Evolutionary conservation across 2,888 invertebrate genomes (phyloP), one percentile per base, ranked within the genome.

Genomic region (Monoplex corrugatus): DNA sequence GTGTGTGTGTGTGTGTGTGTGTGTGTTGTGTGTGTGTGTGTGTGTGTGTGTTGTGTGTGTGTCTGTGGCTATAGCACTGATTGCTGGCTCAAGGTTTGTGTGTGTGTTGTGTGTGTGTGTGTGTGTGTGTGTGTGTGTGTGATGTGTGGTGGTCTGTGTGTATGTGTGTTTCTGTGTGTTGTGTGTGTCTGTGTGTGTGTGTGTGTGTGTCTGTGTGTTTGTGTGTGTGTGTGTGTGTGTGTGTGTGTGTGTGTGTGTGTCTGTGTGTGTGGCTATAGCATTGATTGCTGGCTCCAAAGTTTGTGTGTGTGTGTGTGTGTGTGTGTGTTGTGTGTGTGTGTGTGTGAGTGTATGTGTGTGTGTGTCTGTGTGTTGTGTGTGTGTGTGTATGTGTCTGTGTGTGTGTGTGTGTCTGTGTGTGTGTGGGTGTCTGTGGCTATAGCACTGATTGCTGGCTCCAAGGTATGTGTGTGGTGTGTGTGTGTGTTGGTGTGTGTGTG

Each of bases 21-120:
- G 96, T 99, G 87, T 98, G 98, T 97, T 98, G 87, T 99, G 99
- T 95, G 28, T 68, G 13, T n/a, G 98, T 78, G 19, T 10, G 98
- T 78, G 32, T 78, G 78, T 78, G 35, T 78, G 78, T 78, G 38
- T 50, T 45, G 45, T n/a, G 78, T 78, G 35, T 35, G 78, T 78
- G 35, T 35, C 35, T 78, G 35, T 32, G 78, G 19, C 5, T 78
- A 38, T 78, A n/a, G n/a, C n/a, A n/a, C n/a, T n/a, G n/a, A n/a
- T n/a, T n/a, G n/a, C n/a, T n/a, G n/a, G n/a, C n/a, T n/a, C n/a
- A n/a, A 8, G 19, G 38, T 78, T 10, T 78, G 78, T 78, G 32
- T 78, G 32, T 32, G 3, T 78, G 78, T 78, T 68, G 5, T 68
- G 68, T 68, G 5, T 68, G 68, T 68, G 19, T 40, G 13, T 68